Conservation (phyloP, 1,140 invertebrate genomes). For the Tetragnatha versicolor region DNA sequence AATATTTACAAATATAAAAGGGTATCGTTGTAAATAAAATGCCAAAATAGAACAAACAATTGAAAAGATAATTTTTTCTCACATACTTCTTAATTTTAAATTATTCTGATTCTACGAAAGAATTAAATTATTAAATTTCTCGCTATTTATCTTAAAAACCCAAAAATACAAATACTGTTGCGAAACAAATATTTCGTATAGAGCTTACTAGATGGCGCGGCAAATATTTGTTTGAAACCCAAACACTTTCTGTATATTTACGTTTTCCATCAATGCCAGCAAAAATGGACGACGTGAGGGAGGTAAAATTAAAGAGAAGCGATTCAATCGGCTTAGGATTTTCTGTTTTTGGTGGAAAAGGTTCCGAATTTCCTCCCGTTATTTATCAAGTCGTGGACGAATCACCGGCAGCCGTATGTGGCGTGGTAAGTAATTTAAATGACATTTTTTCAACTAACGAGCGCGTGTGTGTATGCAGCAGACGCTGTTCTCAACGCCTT, state of each 20-base stretch:
- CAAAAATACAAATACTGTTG: no score
- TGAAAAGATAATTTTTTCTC: no score
- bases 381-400: slow-evolving; percentile 91
- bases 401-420: slow-evolving; percentile 85
- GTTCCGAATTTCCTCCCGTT: slow-evolving; percentile 78
- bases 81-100: no score
- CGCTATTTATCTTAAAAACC: no score
- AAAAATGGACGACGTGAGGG: slow-evolving; percentile 55
- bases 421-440: slow-evolving; percentile 78
- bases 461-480: neutral
- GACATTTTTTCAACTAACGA: neutral
- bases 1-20: no score
- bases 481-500: slow-evolving; percentile 23
- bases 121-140: no score
- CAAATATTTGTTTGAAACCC: no score
- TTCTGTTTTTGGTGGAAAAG: slow-evolving; percentile 84
- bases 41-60: no score
- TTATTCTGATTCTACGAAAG: no score
- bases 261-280: slow-evolving; percentile 12
- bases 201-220: no score
- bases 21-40: no score
- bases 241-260: slow-evolving; percentile 27
- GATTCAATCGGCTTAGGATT: slow-evolving; percentile 77
- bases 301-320: slow-evolving; percentile 59
- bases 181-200: no score